Evolutionary conservation across 2,113 vertebrate genomes (phyloP).

Genomic region (Hippolais icterina): DNA sequence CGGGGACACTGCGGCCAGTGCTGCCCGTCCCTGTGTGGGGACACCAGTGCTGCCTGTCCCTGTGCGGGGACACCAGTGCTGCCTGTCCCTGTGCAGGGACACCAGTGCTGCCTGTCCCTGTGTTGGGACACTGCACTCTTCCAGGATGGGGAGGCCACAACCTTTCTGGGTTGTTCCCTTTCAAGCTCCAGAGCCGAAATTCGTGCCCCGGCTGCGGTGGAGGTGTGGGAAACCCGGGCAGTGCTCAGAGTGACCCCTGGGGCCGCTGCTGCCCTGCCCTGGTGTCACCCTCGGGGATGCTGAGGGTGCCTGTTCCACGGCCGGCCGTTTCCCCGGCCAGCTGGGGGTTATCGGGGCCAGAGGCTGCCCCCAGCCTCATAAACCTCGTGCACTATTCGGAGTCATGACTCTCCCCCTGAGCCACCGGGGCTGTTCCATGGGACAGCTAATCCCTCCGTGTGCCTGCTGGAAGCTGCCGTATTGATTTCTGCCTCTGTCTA

Average conservation of each 20-base stretch:
- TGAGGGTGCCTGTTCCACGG: neutral
- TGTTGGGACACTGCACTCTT: neutral
- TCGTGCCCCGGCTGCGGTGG: accelerated
- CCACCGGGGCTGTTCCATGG: conserved; percentile 75
- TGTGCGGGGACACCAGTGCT: too few relatives aligned
- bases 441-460: conserved; percentile 81
- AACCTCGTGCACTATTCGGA: conserved; percentile 79
- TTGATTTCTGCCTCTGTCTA: conserved; percentile 86
- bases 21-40: too few relatives aligned
- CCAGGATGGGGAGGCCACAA: neutral
- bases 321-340: conserved; percentile 40
- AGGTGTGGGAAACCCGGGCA: accelerated
- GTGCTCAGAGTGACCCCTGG: neutral
- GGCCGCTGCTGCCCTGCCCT: neutral
- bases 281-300: neutral
- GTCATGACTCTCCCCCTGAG: conserved; percentile 79
- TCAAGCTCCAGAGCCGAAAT: accelerated
- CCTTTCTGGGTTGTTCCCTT: neutral
- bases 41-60: too few relatives aligned
- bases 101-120: too few relatives aligned
- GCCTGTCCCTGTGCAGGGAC: too few relatives aligned
- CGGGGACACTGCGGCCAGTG: neutral
- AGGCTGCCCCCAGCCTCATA: conserved; percentile 74
- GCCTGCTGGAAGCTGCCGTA: conserved; percentile 78
- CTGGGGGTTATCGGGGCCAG: conserved; percentile 69